Evolutionary conservation across 1,140 invertebrate genomes (phyloP).

Genomic region (Drosophila ananassae): DNA sequence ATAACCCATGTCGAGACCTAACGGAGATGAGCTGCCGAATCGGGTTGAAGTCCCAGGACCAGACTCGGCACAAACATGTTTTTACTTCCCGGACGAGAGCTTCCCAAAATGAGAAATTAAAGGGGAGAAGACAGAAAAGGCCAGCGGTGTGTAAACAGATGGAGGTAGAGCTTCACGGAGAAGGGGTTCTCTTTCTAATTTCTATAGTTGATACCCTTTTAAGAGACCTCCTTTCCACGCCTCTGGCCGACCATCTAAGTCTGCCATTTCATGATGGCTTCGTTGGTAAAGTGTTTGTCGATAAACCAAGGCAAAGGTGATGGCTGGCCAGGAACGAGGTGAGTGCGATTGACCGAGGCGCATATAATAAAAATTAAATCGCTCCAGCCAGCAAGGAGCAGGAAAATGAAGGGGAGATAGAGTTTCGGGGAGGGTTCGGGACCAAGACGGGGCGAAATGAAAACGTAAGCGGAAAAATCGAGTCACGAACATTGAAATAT

Average conservation of each 20-base stretch:
- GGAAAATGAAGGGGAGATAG: conserved; percentile 1
- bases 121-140: conserved; percentile 31
- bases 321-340: background rate
- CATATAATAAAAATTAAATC: conserved; percentile 81
- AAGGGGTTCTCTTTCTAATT: conserved; percentile 2
- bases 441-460: conserved; percentile 44
- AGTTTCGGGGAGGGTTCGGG: background rate
- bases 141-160: conserved; percentile 12
- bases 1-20: conserved; percentile 45
- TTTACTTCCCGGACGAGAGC: conserved; percentile 61
- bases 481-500: conserved; percentile 83
- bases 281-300: conserved; percentile 71
- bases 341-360: conserved; percentile 67
- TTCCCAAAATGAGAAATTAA: conserved; percentile 53
- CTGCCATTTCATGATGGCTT: conserved; percentile 52
- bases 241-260: conserved; percentile 36
- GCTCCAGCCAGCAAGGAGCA: conserved; percentile 36
- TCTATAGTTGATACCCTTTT: background rate
- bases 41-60: conserved; percentile 23
- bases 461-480: conserved; percentile 72
- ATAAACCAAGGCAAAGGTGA: conserved; percentile 69
- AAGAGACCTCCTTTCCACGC: background rate
- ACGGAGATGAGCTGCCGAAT: conserved; percentile 42
- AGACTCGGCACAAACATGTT: conserved; percentile 63
- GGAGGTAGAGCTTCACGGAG: background rate